Conservation (phyloP, 2,797 vertebrate species). For the Babyrousa celebensis region DNA sequence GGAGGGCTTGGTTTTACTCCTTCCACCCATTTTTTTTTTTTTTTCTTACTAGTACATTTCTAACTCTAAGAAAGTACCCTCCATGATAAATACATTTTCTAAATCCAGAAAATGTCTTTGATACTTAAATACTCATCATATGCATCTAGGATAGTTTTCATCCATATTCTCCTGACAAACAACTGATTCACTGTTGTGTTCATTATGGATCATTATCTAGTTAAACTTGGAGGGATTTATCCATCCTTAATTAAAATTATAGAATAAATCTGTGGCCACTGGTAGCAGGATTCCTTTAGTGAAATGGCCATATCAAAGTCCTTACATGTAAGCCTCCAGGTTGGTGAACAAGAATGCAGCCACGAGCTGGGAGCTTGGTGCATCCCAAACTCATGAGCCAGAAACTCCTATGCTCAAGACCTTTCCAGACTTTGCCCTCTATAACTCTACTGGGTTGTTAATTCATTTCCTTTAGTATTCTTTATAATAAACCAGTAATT, state of each 20-base stretch:
- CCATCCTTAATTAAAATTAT: not conserved
- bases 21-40: not conserved
- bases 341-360: not conserved
- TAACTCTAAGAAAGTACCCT: not conserved
- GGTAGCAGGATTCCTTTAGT: not conserved
- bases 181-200: not conserved
- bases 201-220: not conserved
- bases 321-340: not conserved
- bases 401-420: not conserved
- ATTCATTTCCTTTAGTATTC: not conserved
- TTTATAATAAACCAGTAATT: not conserved
- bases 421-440: not conserved
- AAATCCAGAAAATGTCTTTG: not conserved
- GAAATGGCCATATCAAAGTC: not conserved
- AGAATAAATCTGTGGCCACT: not conserved
- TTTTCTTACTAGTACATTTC: not conserved
- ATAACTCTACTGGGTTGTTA: not conserved
- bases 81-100: constrained; percentile 14
- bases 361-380: too few species aligned
- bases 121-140: not conserved
- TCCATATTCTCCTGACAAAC: not conserved
- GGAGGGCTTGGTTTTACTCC: not conserved
- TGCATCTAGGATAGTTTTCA: not conserved
- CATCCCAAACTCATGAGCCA: not conserved
- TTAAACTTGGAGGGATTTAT: constrained; percentile 1